Evolutionary conservation across 2,797 vertebrate genomes (phyloP).

Genomic region (Rachycentron canadum): DNA sequence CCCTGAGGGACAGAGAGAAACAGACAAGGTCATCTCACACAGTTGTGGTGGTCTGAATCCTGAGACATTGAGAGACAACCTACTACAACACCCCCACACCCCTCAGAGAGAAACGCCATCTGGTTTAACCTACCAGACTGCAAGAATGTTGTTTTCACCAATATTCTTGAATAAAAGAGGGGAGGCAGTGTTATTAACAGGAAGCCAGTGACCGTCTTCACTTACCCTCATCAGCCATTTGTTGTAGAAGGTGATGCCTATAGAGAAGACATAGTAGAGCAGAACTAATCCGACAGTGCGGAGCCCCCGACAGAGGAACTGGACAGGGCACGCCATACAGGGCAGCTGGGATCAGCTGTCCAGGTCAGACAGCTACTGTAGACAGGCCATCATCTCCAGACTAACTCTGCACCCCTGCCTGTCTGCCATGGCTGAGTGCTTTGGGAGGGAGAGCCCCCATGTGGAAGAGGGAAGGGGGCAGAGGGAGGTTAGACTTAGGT

Average conservation of each 20-base stretch:
- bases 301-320: slow-evolving; percentile 83
- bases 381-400: slow-evolving; percentile 41
- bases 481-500: background rate
- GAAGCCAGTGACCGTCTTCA: background rate
- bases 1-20: slow-evolving; percentile 77
- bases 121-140: background rate
- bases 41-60: background rate
- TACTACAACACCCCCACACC: background rate
- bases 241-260: slow-evolving; percentile 97
- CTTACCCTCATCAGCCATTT: slow-evolving; percentile 94
- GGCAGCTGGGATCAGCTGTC: slow-evolving; percentile 28
- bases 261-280: slow-evolving; percentile 93
- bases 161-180: background rate
- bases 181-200: background rate
- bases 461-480: background rate
- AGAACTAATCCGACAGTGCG: slow-evolving; percentile 88
- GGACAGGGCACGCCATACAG: slow-evolving; percentile 79
- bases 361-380: slow-evolving; percentile 38
- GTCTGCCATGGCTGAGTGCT: background rate
- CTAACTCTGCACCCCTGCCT: background rate
- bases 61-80: background rate
- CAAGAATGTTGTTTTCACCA: background rate
- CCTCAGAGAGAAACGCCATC: background rate
- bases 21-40: background rate
- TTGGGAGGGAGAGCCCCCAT: background rate